These are phyloP conservation scores for Nomada fabriciana DNA, from an alignment of 2,888 invertebrate genomes.

Conservation along the genomic window DNA sequence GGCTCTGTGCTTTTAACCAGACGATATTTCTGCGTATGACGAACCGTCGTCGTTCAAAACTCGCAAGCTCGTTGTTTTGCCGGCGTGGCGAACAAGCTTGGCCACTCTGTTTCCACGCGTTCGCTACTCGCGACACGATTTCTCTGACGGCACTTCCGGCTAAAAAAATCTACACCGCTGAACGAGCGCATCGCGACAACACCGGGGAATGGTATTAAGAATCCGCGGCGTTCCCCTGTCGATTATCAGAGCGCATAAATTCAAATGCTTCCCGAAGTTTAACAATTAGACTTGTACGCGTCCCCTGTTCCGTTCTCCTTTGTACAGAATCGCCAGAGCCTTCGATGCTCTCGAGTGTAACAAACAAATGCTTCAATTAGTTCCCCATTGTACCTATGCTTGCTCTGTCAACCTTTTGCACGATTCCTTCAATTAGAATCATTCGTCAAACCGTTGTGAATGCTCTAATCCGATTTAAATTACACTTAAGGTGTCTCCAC, in stretches of 20 bases:
- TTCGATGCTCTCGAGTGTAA: not conserved
- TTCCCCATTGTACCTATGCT: not conserved
- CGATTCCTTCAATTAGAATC: not conserved
- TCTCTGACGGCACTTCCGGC: not conserved
- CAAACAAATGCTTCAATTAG: not conserved
- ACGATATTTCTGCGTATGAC: no score
- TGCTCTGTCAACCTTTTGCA: not conserved
- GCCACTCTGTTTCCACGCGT: not conserved
- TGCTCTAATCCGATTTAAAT: not conserved
- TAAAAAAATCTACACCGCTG: not conserved
- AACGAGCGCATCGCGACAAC: not conserved
- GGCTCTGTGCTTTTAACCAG: no score
- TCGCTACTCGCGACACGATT: not conserved
- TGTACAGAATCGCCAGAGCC: no score
- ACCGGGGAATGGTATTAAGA: not conserved
- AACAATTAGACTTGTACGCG: not conserved
- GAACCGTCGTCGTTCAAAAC: not conserved
- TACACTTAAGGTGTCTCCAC: slow-evolving; percentile 21
- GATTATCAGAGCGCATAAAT: slow-evolving; percentile 19
- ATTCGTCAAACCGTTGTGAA: not conserved
- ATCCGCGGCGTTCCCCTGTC: not conserved
- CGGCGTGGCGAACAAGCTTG: not conserved
- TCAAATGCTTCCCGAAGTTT: not conserved
- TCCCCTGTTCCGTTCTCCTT: not conserved
- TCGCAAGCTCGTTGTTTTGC: not conserved